Base-by-base conservation (phyloP, 2,797 vertebrate species). In the Crocidura indochinensis region DNA sequence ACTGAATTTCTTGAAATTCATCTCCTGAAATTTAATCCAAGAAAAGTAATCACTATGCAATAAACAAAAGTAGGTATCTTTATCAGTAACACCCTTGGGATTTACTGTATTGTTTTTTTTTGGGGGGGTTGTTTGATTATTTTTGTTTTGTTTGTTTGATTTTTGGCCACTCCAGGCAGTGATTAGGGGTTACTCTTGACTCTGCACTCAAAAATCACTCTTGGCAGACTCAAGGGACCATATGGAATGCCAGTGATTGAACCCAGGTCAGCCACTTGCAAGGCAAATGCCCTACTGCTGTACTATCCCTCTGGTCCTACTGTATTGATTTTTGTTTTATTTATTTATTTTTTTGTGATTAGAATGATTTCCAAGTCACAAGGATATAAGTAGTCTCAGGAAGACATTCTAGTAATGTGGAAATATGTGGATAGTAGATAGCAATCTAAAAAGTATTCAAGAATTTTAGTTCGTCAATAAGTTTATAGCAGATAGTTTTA, bases 331-430 rank as follows among this genome's bases (percentile, higher is more conserved):
- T 11, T 51, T 10, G 10, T 51, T 51, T 51, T 51, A 51, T 51
- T 10, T 24, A 72, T 47, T 4, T 53, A 44, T 10, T 64, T 12
- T 29, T 92, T 84, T 84, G 46, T 72, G n/a, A 78, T 67, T 31
- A 31, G 8, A 12, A 24, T 76, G 15, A 51, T 92, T 91, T 88
- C 76, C 69, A 91, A 56, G 49, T 72, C 77, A 88, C 10, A 68
- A 15, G 51, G 38, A 83, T 26, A 64, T 15, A 51, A 51, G 51
- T 24, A 74, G 31, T 80, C 49, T 76, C 11, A 69, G 68, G n/a
- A 92, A 67, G 69, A 67, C 53, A 65, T 26, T 90, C 80, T 86
- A 91, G 49, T 24, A 84, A 95, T 77, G 8, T 47, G 22, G 62
- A 79, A 9, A 62, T 38, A 27, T 91, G 5, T 69, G 49, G 60